These are phyloP conservation scores for Drosophila lacteicornis DNA, from an alignment of 1,140 invertebrate species.

Conservation along the genomic window DNA sequence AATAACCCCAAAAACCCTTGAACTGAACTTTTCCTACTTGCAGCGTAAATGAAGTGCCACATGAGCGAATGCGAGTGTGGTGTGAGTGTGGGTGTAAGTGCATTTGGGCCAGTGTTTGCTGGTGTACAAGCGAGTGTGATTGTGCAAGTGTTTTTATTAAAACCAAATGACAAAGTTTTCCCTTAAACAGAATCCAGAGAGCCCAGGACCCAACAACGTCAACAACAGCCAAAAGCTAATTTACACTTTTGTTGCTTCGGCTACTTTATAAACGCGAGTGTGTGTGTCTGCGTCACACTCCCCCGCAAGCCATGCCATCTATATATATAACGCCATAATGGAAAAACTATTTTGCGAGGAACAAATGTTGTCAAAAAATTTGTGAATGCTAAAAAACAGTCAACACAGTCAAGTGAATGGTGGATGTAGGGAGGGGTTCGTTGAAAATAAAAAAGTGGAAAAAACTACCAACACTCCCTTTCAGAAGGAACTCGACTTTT, in stretches of 20 bases:
- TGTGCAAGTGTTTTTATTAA: conserved; percentile 82
- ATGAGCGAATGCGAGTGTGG: conserved; percentile 41
- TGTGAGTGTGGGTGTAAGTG: conserved; percentile 42
- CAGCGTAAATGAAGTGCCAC: conserved; percentile 74
- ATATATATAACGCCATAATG: conserved; percentile 61
- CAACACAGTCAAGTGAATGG: conserved; percentile 59
- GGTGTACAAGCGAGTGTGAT: conserved; percentile 43
- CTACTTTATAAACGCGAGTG: conserved; percentile 67
- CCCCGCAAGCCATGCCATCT: conserved; percentile 5
- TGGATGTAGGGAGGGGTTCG: conserved; percentile 5
- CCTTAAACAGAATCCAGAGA: conserved; percentile 56
- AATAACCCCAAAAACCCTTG: conserved; percentile 68
- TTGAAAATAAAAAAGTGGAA: conserved; percentile 32
- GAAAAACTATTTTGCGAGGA: conserved; percentile 78
- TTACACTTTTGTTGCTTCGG: conserved; percentile 81
- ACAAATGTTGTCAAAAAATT: conserved; percentile 82
- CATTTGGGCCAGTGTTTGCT: conserved; percentile 42
- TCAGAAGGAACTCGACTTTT: background rate
- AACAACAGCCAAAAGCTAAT: conserved; percentile 83
- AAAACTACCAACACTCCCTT: background rate
- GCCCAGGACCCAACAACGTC: conserved; percentile 68
- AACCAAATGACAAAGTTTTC: conserved; percentile 81
- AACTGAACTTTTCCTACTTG: conserved; percentile 69
- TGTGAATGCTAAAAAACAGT: conserved; percentile 80
- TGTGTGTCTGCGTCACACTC: conserved; percentile 4